Evolutionary conservation across 2,888 invertebrate genomes (phyloP), one percentile per base, ranked within the genome.

Genomic region (Xestia rhomboidea): DNA sequence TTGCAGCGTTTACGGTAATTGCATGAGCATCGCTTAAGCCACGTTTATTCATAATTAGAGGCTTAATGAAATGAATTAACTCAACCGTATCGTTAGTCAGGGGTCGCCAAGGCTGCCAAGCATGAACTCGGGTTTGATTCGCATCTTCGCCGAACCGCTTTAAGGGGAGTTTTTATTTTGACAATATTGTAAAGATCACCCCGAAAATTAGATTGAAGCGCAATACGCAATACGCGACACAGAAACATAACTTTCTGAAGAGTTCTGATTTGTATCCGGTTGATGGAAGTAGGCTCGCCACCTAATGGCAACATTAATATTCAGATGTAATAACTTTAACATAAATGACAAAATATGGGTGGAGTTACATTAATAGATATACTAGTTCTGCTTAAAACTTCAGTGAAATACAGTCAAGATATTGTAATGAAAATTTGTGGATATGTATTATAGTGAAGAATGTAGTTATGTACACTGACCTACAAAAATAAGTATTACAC

Each of bases 11-110:
- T 46, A 77, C 78, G 67, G 38, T 83, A 74, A 82, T 82, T 71
- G 64, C 79, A 83, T 71, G 44, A 77, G 82, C 73, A 73, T 63
- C 21, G 57, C 30, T 68, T 73, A 49, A 69, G 66, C 67, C 18
- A 38, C 57, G 78, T 73, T 73, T 82, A 73, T 70, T 82, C 73
- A 51, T 73, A 82, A 82, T 82, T 77, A 78, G 69, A 73, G 69
- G 62, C 44, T 60, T 70, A 67, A 77, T 82, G 15, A 82, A 82
- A 82, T 67, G 60, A 72, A 76, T 76, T 60, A 68, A 81, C 81
- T 81, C 70, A 57, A 81, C 70, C 75, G 76, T 76, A 54, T 81
- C 66, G 81, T 69, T 62, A 62, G 60, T 70, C 69, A 68, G 57
- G 57, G 80, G 76, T 80, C 76, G 62, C 60, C 13, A 46, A 51